Evolutionary conservation across 2,888 invertebrate genomes (phyloP).

Genomic region (Perithous albicinctus): DNA sequence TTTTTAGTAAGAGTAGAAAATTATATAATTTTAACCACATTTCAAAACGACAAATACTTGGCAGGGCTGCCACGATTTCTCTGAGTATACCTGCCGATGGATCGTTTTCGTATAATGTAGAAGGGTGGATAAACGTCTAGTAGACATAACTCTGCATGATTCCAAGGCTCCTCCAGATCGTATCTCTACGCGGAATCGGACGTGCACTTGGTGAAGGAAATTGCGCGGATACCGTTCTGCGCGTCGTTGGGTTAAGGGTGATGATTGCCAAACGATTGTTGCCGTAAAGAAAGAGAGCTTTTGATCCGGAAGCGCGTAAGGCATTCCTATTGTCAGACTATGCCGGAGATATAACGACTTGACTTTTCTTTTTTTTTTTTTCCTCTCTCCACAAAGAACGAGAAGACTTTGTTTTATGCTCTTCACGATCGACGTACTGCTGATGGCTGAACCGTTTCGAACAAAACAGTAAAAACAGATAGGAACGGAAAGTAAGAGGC

Average conservation of each 20-base stretch:
- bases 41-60: too few species aligned
- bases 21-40: too few species aligned
- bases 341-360: slow-evolving; percentile 13
- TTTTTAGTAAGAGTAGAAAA: too few species aligned
- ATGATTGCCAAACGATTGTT: slow-evolving; percentile 40
- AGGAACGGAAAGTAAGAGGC: slow-evolving; percentile 46
- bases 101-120: too few species aligned
- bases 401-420: slow-evolving; percentile 33
- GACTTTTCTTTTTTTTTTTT: neutral
- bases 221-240: slow-evolving; percentile 39
- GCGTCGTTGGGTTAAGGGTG: slow-evolving; percentile 12
- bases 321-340: slow-evolving; percentile 12
- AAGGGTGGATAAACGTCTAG: neutral
- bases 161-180: slow-evolving; percentile 15
- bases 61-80: too few species aligned
- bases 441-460: neutral
- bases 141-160: neutral
- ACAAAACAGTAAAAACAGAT: slow-evolving; percentile 38
- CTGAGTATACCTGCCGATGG: too few species aligned
- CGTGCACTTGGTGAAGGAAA: slow-evolving; percentile 49
- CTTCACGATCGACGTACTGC: slow-evolving; percentile 29
- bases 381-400: too few species aligned
- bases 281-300: slow-evolving; percentile 9
- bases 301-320: neutral
- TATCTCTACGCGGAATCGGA: slow-evolving; percentile 57